Percentiles rank a stretch among this genome's conserved stretches.
phyloP scores from a whole-genome alignment of 2,888 invertebrate species.

The Deroplatys truncata region DNA sequence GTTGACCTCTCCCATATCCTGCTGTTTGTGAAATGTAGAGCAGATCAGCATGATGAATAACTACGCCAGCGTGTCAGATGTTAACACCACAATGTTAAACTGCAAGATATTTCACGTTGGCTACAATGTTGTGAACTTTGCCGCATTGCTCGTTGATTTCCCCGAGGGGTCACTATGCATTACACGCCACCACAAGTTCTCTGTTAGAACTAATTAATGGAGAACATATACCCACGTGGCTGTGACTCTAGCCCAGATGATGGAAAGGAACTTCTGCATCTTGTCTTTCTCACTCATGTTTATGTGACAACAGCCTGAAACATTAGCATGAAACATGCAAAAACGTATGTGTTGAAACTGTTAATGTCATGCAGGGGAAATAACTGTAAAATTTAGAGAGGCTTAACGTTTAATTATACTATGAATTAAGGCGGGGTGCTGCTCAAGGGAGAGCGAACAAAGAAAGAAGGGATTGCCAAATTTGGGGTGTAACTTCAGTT shows the following conservation, averaged over 20 bases:
- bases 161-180: not conserved
- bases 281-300: not conserved
- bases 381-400: too few species aligned
- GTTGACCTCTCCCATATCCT: not conserved
- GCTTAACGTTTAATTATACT: too few species aligned
- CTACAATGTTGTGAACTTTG: not conserved
- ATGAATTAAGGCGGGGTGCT: too few species aligned
- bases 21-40: not conserved
- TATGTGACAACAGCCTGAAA: not conserved
- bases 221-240: not conserved
- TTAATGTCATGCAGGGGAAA: not conserved
- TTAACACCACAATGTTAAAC: not conserved
- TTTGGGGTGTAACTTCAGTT: too few species aligned
- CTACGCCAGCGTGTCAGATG: not conserved
- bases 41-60: not conserved
- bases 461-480: too few species aligned
- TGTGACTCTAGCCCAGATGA: not conserved
- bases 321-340: not conserved
- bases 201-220: not conserved
- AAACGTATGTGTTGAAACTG: not conserved
- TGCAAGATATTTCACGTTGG: not conserved
- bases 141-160: not conserved
- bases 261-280: not conserved
- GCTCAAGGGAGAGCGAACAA: too few species aligned
- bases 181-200: not conserved